A percentile compares a stretch with the other conserved stretches of the same genome.
Evolutionary conservation across 2,797 vertebrate genomes (phyloP).

Genomic region (Bradypus variegatus): DNA sequence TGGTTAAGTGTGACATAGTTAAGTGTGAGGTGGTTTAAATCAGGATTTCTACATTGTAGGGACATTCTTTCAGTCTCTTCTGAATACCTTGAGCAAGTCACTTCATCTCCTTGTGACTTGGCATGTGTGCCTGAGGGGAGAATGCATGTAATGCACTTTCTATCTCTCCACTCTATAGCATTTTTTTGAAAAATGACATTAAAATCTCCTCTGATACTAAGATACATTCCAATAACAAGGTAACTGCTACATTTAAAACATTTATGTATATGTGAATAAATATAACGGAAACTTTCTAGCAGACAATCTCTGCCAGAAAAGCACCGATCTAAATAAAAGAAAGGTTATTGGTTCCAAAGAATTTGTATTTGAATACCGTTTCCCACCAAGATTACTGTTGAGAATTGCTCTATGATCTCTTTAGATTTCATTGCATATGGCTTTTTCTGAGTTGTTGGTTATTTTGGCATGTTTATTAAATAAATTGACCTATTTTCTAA

Average conservation of each 20-base stretch:
- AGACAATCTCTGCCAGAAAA: not conserved
- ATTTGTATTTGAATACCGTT: not conserved
- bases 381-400: not conserved
- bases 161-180: not conserved
- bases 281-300: not conserved
- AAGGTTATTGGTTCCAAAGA: not conserved
- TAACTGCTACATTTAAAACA: slow-evolving; percentile 18
- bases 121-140: not conserved
- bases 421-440: not conserved
- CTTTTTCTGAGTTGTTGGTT: not conserved
- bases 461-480: slow-evolving; percentile 27
- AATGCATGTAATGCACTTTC: not conserved
- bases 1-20: not conserved
- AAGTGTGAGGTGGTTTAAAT: not conserved
- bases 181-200: slow-evolving; percentile 29
- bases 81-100: not conserved
- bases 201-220: slow-evolving; percentile 3
- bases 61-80: not conserved
- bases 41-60: not conserved
- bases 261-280: not conserved
- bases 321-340: not conserved
- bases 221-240: not conserved
- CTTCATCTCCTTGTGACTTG: not conserved
- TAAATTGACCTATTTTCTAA: not conserved
- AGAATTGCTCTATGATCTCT: not conserved